Base-by-base conservation (phyloP, 2,113 vertebrate genomes). In the Jacana jacana region DNA sequence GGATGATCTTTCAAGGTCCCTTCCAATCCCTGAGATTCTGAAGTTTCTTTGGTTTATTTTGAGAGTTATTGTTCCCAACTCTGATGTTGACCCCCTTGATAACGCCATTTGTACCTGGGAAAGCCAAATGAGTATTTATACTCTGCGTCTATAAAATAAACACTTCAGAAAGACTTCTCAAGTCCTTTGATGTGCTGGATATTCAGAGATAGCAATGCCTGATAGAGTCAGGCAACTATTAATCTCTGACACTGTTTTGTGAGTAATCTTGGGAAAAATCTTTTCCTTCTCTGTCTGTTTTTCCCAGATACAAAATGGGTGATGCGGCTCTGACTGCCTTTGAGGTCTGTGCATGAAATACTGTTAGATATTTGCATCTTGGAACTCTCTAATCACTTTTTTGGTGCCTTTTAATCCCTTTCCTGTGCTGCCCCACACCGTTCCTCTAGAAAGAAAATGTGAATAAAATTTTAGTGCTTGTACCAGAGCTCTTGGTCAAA, bases 121-220 rank as follows among this genome's bases (percentile, higher is more conserved):
- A 91, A 92, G 77, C 51, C n/a, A 51, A 60, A 82, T 68, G 3
- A 96, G 42, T 68, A 58, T 96, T 97, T 84, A 22, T 81, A 16
- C 17, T 84, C 17, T 46, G 5, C 81, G 20, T 82, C 71, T 90
- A 2, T 70, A 54, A 95, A 92, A 39, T 54, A 89, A 92, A 81
- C 77, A 48, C 39, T 95, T 51, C 19, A 48, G 80, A 70, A 70
- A 8, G 46, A 33, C 14, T 95, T 90, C 35, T 48, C 10, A 27
- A 51, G 48, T 13, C 51, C 39, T 84, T 68, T 81, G 70, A 49
- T 91, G 86, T 48, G 25, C 55, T 46, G 63, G n/a, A 11, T 94
- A 17, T 49, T 88, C 51, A 31, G 55, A 61, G 57, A 44, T 4
- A 40, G 30, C 20, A 37, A 11, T 90, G 63, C 40, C 39, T 51